A percentile compares a stretch with the other conserved stretches of the same genome.
Evolutionary conservation across 2,888 invertebrate genomes (phyloP).

Genomic region (Lepidochrysops patricia): DNA sequence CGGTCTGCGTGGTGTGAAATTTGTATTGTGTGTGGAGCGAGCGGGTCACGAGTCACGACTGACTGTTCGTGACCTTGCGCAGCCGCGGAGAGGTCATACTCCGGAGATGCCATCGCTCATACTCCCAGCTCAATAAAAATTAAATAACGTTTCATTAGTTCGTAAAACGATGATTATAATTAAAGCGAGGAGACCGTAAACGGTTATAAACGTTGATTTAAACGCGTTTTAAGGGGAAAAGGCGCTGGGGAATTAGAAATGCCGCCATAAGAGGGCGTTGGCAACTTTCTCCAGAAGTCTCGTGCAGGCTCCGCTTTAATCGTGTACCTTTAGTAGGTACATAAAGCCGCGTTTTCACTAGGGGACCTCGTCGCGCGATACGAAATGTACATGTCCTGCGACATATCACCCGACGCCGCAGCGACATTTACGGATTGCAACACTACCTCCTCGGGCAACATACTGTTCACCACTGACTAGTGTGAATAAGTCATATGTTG

Average conservation of each 20-base stretch:
- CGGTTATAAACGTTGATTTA: conserved; percentile 31
- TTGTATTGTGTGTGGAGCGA: conserved; percentile 48
- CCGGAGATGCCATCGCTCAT: conserved; percentile 57
- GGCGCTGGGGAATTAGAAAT: conserved; percentile 60
- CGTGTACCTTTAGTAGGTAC: conserved; percentile 22
- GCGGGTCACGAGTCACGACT: conserved; percentile 72
- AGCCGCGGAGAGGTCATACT: conserved; percentile 66
- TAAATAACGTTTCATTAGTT: not conserved
- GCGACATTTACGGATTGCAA: too few species aligned
- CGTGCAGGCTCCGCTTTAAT: conserved; percentile 37
- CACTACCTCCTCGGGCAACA: too few species aligned
- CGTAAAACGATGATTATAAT: conserved; percentile 1
- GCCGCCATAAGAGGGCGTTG: conserved; percentile 61
- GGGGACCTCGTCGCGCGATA: too few species aligned
- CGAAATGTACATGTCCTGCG: too few species aligned
- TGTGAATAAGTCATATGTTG: too few species aligned
- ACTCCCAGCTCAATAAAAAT: conserved; percentile 25
- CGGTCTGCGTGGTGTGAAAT: conserved; percentile 45
- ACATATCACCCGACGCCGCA: too few species aligned
- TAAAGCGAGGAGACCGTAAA: not conserved
- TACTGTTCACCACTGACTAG: too few species aligned
- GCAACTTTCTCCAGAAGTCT: conserved; percentile 52
- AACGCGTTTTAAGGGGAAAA: conserved; percentile 54
- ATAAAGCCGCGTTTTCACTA: too few species aligned
- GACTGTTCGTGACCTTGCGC: conserved; percentile 69